These are phyloP conservation scores for Platygyra sinensis DNA, from an alignment of 64 coral and sea anemone species.

Conservation along the genomic window DNA sequence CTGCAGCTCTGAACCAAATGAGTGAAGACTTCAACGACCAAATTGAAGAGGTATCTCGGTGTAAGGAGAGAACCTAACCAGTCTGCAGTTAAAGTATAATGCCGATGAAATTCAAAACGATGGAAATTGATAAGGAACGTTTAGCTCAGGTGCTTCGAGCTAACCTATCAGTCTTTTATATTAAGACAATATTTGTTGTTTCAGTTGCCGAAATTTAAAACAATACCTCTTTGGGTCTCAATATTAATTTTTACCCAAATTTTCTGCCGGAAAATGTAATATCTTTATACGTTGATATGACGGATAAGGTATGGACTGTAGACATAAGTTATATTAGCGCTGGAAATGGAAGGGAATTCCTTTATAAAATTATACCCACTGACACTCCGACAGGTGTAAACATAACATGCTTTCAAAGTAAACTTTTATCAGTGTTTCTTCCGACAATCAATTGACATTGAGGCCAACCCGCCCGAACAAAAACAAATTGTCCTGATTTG, in stretches of 20 bases:
- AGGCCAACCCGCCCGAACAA: background rate
- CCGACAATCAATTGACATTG: constrained; percentile 1
- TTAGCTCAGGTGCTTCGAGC: background rate
- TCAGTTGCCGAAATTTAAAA: background rate
- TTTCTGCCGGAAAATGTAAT: background rate
- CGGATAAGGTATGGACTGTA: background rate
- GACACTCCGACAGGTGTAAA: background rate
- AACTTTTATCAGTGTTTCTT: background rate
- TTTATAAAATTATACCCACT: background rate
- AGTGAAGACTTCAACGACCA: background rate
- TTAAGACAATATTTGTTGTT: constrained; percentile 1
- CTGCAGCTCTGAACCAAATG: background rate
- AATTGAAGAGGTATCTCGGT: background rate
- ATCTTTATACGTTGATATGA: background rate
- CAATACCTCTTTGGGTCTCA: background rate
- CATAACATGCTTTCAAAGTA: background rate
- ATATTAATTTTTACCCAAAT: background rate
- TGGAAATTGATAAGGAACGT: background rate
- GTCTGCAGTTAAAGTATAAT: background rate
- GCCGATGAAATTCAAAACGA: background rate
- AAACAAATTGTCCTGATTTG: background rate
- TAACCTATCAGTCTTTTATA: background rate
- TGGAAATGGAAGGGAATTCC: background rate
- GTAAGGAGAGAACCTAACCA: background rate
- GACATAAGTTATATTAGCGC: background rate